Conservation (phyloP, 2,113 vertebrate species). For the Anguilla rostrata region DNA sequence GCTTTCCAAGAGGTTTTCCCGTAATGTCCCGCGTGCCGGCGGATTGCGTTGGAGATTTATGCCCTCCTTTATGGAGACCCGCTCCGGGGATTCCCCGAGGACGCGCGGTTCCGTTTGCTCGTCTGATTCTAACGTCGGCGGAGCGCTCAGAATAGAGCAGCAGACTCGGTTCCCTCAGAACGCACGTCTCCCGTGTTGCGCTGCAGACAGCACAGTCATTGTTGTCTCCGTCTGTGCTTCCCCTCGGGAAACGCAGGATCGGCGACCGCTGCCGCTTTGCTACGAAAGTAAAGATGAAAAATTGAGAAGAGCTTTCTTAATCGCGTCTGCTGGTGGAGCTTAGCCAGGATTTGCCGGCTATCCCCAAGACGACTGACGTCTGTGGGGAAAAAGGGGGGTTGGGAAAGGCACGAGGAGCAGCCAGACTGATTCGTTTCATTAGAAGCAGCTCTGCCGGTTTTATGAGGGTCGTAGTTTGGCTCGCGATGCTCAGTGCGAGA, state of each 20-base stretch:
- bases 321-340: neutral
- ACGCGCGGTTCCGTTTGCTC: conserved; percentile 74
- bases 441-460: conserved; percentile 19
- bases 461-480: neutral
- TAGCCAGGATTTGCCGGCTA: neutral
- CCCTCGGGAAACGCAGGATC: neutral
- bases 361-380: neutral
- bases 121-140: conserved; percentile 69
- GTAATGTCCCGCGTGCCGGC: conserved; percentile 60
- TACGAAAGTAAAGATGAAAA: neutral
- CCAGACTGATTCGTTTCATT: conserved; percentile 24
- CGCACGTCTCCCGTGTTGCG: neutral
- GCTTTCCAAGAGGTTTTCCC: neutral
- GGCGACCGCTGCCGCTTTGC: neutral
- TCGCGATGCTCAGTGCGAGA: neutral
- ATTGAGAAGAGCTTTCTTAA: neutral
- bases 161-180: neutral
- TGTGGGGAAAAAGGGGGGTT: conserved; percentile 21
- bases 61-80: conserved; percentile 84
- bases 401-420: neutral
- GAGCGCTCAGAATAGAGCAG: conserved; percentile 46
- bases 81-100: conserved; percentile 72
- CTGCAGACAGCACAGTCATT: neutral
- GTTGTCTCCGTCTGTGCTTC: neutral
- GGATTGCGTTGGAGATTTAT: conserved; percentile 77